Conservation (phyloP, 2,797 vertebrate species). For the Phalanger gymnotis region DNA sequence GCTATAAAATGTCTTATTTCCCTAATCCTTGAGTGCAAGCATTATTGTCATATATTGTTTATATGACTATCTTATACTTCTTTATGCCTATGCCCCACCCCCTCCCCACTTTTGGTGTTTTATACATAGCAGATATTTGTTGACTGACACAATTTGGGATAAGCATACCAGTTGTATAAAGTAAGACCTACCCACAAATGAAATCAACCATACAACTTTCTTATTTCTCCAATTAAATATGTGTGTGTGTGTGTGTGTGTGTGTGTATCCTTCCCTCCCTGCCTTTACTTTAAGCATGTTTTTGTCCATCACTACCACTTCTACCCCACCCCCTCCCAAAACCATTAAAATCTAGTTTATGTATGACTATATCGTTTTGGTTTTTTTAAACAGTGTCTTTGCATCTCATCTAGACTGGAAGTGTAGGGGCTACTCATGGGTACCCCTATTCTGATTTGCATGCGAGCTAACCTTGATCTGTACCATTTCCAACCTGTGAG, state of each 20-base stretch:
- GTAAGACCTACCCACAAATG: neutral
- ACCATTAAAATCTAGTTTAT: neutral
- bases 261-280: neutral
- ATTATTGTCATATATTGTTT: neutral
- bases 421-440: neutral
- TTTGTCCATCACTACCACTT: neutral
- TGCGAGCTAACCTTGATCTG: neutral
- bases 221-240: constrained; percentile 35
- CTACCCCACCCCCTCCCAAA: neutral
- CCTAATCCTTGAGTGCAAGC: neutral
- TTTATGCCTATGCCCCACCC: neutral
- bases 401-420: neutral
- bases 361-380: neutral
- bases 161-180: neutral
- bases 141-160: constrained; percentile 19
- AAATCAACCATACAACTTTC: constrained; percentile 2
- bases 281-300: neutral
- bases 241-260: too few relatives aligned
- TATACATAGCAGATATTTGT: neutral
- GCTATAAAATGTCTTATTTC: neutral
- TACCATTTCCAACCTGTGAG: neutral
- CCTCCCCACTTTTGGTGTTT: neutral
- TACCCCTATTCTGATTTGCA: neutral
- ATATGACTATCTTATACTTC: neutral
- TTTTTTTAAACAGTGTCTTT: neutral